Evolutionary conservation across 1,140 invertebrate genomes (phyloP).

Genomic region (Brachionus koreanus): DNA sequence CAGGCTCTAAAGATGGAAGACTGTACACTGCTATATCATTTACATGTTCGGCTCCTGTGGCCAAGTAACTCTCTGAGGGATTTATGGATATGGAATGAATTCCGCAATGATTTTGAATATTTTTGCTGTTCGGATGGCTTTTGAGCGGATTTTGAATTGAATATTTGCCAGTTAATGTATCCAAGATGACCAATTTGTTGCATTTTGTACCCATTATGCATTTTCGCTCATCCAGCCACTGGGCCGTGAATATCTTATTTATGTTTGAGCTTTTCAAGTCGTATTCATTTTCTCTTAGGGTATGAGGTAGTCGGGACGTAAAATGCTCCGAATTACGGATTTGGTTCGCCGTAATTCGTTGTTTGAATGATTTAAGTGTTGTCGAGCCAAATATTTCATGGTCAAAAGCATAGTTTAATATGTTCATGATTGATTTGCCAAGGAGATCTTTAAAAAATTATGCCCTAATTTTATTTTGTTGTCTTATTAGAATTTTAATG

Average conservation of each 20-base stretch:
- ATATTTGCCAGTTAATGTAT: constrained; percentile 48
- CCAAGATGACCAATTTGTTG: constrained; percentile 67
- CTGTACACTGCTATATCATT: constrained; percentile 88
- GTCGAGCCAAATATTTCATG: neutral
- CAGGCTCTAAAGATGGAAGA: constrained; percentile 83
- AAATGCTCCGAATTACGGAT: constrained; percentile 37
- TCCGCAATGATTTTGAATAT: constrained; percentile 63
- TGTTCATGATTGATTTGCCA: constrained; percentile 2
- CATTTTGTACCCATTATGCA: constrained; percentile 93
- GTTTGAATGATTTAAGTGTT: neutral
- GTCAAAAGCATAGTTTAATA: neutral
- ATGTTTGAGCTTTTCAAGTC: constrained; percentile 64
- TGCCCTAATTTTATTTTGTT: neutral
- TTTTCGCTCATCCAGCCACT: constrained; percentile 88
- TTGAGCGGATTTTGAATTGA: constrained; percentile 48
- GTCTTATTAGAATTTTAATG: neutral
- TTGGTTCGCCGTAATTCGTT: neutral
- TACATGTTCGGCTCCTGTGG: constrained; percentile 85
- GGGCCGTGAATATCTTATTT: constrained; percentile 91
- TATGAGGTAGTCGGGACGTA: constrained; percentile 49
- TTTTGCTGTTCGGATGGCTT: constrained; percentile 48
- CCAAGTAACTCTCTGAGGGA: constrained; percentile 79
- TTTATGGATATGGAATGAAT: constrained; percentile 90
- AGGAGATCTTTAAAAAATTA: neutral
- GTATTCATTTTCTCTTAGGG: constrained; percentile 53